These are phyloP conservation scores for Bimastos eiseni DNA, from an alignment of 2,888 invertebrate species.

Conservation along the genomic window DNA sequence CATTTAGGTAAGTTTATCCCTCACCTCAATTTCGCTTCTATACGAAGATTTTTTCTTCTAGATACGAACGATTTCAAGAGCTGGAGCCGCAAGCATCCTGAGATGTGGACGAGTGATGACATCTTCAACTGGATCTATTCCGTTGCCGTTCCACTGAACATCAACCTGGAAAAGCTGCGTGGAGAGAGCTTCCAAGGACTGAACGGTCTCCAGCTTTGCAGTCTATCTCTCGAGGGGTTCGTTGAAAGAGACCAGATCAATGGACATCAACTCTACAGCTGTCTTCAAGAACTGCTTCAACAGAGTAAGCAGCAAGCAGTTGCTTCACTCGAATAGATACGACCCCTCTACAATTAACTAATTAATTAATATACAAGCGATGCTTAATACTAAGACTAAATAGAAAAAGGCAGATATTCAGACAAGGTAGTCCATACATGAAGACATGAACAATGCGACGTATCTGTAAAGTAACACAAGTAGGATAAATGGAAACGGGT, in stretches of 20 bases:
- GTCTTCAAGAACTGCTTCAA: constrained; percentile 21
- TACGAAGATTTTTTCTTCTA: background rate
- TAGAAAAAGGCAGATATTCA: background rate
- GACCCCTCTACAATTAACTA: too few relatives aligned
- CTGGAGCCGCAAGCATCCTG: constrained; percentile 25
- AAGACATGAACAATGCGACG: too few relatives aligned
- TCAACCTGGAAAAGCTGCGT: background rate
- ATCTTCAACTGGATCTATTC: constrained; percentile 35
- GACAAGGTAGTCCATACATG: background rate
- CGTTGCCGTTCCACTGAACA: constrained; percentile 19
- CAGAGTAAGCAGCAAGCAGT: constrained; percentile 7
- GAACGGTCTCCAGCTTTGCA: constrained; percentile 26
- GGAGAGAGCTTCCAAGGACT: constrained; percentile 31
- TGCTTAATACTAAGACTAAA: too few relatives aligned
- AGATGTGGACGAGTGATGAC: constrained; percentile 33
- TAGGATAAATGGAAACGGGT: background rate
- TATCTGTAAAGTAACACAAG: too few relatives aligned
- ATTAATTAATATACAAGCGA: too few relatives aligned
- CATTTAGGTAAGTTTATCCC: too few relatives aligned
- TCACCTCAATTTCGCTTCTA: background rate
- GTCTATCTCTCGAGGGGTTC: constrained; percentile 26
- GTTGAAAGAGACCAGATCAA: constrained; percentile 9
- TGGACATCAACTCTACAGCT: background rate
- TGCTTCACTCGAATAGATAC: too few relatives aligned
- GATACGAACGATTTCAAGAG: background rate